These are phyloP conservation scores for Nannospalax galili DNA, from an alignment of 2,113 vertebrate species.

Conservation along the genomic window DNA sequence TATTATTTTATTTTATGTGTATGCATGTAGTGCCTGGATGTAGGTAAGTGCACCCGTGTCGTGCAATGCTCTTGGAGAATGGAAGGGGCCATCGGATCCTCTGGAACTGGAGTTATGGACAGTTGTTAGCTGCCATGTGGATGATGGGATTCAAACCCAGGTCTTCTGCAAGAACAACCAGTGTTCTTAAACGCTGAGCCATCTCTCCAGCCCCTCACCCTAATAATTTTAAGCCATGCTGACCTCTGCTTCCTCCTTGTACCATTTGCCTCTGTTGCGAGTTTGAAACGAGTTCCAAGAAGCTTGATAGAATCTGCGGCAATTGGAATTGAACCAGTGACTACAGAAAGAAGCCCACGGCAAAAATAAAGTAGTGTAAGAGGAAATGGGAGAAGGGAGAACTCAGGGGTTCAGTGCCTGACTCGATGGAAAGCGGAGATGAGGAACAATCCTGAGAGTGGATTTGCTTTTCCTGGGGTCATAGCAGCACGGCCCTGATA, in stretches of 20 bases:
- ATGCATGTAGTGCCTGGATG: too few relatives aligned
- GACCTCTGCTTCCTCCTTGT: background rate
- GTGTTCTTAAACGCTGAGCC: too few relatives aligned
- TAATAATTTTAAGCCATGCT: background rate
- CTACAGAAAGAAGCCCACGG: conserved; percentile 13
- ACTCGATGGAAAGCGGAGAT: conserved; percentile 46
- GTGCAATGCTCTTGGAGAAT: too few relatives aligned
- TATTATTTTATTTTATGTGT: too few relatives aligned
- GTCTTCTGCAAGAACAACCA: too few relatives aligned
- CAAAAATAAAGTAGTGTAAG: background rate
- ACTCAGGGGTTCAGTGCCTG: conserved; percentile 28
- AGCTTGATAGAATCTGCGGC: background rate
- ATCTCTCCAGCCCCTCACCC: too few relatives aligned
- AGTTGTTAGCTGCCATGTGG: too few relatives aligned
- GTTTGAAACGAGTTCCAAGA: background rate
- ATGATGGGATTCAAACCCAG: too few relatives aligned
- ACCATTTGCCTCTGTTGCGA: background rate
- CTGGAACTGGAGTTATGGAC: too few relatives aligned
- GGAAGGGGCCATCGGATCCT: too few relatives aligned
- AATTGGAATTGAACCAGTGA: background rate
- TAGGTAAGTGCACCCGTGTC: too few relatives aligned
- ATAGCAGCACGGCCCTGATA: conserved; percentile 58
- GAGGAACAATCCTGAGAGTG: conserved; percentile 55
- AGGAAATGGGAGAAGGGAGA: background rate
- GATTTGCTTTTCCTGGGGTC: conserved; percentile 77